These are phyloP conservation scores for Criorhina ranunculi DNA, from an alignment of 2,888 invertebrate species.

Conservation along the genomic window DNA sequence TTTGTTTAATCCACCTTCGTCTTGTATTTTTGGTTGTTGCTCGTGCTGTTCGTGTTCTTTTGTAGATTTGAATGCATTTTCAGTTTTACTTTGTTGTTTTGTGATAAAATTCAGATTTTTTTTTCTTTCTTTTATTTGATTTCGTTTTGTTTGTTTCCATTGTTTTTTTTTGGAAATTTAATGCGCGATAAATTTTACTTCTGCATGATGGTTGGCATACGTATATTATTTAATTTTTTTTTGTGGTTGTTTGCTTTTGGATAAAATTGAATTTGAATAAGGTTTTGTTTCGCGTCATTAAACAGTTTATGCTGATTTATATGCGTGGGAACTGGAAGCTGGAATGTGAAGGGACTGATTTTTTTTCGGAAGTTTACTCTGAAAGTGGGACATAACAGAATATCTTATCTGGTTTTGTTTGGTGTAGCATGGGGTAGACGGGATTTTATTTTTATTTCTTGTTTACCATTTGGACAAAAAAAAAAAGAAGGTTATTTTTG, in stretches of 20 bases:
- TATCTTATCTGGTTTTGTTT: constrained; percentile 6
- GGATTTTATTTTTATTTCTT: background rate
- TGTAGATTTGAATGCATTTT: constrained; percentile 71
- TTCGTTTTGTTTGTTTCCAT: too few relatives aligned
- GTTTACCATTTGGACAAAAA: background rate
- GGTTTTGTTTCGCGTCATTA: constrained; percentile 35
- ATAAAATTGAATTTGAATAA: constrained; percentile 27
- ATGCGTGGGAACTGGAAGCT: constrained; percentile 22
- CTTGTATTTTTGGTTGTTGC: constrained; percentile 14
- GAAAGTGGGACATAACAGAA: constrained; percentile 9
- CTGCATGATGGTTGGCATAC: constrained; percentile 47
- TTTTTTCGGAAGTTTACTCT: background rate
- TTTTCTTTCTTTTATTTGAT: background rate
- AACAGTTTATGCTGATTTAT: constrained; percentile 28
- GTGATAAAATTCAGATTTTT: background rate
- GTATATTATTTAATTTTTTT: constrained; percentile 16
- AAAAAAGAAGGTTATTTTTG: constrained; percentile 14
- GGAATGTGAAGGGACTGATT: background rate
- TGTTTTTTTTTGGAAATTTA: constrained; percentile 31
- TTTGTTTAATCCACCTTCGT: constrained; percentile 32
- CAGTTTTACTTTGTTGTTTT: constrained; percentile 20
- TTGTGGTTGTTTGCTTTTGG: constrained; percentile 10
- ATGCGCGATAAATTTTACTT: constrained; percentile 33
- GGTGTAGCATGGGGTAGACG: background rate
- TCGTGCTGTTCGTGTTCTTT: constrained; percentile 67